Base-by-base conservation (phyloP, 2,888 invertebrate genomes). In the Adela reaumurella region DNA sequence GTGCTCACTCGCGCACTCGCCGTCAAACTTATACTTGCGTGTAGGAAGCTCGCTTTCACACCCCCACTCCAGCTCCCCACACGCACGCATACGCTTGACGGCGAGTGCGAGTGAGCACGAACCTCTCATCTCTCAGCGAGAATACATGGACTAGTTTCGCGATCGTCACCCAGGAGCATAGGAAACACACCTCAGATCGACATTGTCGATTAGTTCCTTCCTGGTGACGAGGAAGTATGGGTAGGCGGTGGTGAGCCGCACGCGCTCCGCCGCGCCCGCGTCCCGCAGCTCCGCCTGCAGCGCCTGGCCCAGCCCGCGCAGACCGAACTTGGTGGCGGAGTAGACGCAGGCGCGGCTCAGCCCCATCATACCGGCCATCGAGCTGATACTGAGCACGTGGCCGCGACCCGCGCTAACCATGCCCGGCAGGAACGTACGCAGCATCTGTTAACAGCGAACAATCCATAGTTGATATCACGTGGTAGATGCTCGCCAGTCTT, bases 301-400 rank as follows among this genome's bases (percentile, higher is more conserved):
- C n/a, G 56, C 56, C 3, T 53, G 52, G 70, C 73, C 73, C 46
- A 76, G 67, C 45, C 74, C 76, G 48, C 67, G 59, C 41, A 76
- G 68, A 16, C 67, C 77, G 55, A 65, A 74, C 55, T 77, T 77
- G 10, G 77, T 70, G 28, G 74, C 67, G 2, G 68, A 64, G 54
- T 77, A 77, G 35, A 70, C 43, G 43, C 6, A 62, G 52, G 60
- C 69, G 49, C 60, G 68, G 62, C 54, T 16, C 61, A 64, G 47
- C 43, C 17, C 16, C 17, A 3, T 16, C 5, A 43, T 2, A 17
- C 18, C 71, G 24, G 68, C 65, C 48, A 74, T 57, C 2, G 74
- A 74, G 2, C 72, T 67, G 8, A 74, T 67, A 11, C 71, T 71
- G n/a, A 74, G 68, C 53, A 77, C 65, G 53, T 74, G 74, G 2